phyloP scores from a whole-genome alignment of 2,797 vertebrate genomes.

The Hafferia zeledoni region DNA sequence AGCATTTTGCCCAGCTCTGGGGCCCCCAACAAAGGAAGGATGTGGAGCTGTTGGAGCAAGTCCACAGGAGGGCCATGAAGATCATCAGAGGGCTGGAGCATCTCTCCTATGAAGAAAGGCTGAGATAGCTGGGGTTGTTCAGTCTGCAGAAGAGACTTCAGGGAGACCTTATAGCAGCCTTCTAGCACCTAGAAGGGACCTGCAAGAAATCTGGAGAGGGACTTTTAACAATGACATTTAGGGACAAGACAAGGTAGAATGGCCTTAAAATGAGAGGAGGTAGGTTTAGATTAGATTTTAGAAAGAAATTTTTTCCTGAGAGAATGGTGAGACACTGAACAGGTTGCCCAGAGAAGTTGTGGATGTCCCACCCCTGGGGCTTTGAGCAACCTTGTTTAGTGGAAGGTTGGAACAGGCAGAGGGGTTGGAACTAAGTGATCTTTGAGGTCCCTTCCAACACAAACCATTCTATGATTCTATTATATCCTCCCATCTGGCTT shows the following conservation, averaged over 20 bases:
- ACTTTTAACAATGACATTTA: neutral
- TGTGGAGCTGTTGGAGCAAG: neutral
- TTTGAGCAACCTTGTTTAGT: neutral
- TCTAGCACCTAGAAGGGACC: neutral
- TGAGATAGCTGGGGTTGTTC: neutral
- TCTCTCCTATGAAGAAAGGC: neutral
- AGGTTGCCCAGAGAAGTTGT: neutral
- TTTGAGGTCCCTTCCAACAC: neutral
- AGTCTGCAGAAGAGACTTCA: neutral
- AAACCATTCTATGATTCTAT: neutral
- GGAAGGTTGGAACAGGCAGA: neutral
- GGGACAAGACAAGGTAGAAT: neutral
- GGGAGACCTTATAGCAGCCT: neutral
- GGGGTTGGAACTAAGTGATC: fast-evolving
- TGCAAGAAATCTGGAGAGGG: neutral
- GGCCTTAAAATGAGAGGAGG: neutral
- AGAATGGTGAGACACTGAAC: neutral
- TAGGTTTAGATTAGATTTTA: neutral
- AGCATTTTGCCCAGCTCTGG: neutral
- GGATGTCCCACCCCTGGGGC: neutral
- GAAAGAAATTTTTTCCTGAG: neutral
- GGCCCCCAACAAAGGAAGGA: neutral
- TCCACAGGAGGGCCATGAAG: neutral
- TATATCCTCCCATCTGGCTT: neutral
- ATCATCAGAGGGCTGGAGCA: neutral